These are phyloP conservation scores for Trachurus trachurus DNA, from an alignment of 2,797 vertebrate species.

Conservation along the genomic window DNA sequence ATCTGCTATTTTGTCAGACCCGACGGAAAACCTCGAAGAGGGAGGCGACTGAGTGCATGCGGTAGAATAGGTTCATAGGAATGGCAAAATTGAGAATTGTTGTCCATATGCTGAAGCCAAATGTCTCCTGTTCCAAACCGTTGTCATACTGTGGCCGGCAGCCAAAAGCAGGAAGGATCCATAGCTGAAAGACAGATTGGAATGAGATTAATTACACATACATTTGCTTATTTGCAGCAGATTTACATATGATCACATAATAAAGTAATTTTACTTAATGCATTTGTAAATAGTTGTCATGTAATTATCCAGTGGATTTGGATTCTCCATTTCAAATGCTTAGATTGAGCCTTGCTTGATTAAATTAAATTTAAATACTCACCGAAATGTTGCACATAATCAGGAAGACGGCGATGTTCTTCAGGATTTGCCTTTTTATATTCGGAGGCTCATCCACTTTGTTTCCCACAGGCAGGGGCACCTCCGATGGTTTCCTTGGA, in stretches of 20 bases:
- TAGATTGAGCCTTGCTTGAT: background rate
- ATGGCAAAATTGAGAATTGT: constrained; percentile 96
- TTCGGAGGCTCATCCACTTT: constrained; percentile 51
- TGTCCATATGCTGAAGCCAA: constrained; percentile 95
- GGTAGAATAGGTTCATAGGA: constrained; percentile 97
- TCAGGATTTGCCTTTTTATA: constrained; percentile 89
- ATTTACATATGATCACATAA: background rate
- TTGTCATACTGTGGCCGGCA: constrained; percentile 97
- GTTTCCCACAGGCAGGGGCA: constrained; percentile 56
- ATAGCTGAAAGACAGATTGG: constrained; percentile 86
- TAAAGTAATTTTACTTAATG: background rate
- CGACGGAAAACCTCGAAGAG: constrained; percentile 94
- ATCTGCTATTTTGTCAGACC: constrained; percentile 73
- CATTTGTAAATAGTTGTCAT: background rate
- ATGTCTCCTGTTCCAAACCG: constrained; percentile 92
- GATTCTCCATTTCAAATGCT: background rate
- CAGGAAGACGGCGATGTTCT: constrained; percentile 93
- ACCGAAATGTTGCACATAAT: constrained; percentile 98
- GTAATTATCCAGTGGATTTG: background rate
- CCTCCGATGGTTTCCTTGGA: constrained; percentile 68
- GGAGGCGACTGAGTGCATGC: constrained; percentile 96
- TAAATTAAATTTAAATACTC: constrained; percentile 65
- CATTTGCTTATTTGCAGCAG: background rate
- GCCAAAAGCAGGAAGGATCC: constrained; percentile 97
- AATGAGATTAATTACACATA: constrained; percentile 1